Evolutionary conservation across 2,797 vertebrate species (phyloP), one percentile per base, ranked within the genome.

Genomic region (Enteromius treurensis): DNA sequence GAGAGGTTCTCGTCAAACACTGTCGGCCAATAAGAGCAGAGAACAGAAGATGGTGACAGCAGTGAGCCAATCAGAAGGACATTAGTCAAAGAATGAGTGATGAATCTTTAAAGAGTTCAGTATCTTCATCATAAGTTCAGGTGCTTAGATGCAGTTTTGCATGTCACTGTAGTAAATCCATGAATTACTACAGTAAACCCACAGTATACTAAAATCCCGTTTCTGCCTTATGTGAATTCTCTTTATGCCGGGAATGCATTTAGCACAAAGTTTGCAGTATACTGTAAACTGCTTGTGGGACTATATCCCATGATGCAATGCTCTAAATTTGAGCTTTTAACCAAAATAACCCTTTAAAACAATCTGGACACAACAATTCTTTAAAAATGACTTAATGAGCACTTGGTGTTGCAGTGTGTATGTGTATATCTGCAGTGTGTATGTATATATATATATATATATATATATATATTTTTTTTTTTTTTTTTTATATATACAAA

Each of bases 21-120:
- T 9, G 26, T 29, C 23, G 45, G 60, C 88, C 85, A 88, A 87
- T 87, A 17, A 73, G 70, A 84, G 45, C 58, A 2, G 62, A 64
- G 60, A 26, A 29, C 13, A 77, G 78, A 70, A 40, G 26, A 42
- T 42, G 49, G 34, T 40, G 82, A 85, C 8, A 1, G 3, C 10
- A 14, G 82, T 19, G 62, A 90, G 87, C 89, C 86, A 82, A 89
- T 89, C 84, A 87, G 85, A 89, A 86, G 84, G 83, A 40, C 84
- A 86, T 87, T 82, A 85, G 86, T 74, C 47, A 26, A 19, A 13
- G 51, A 75, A 42, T 32, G 32, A 79, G 64, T 17, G 40, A 55
- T 69, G 34, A 15, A 17, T 68, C 65, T 19, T 15, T 47, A 42
- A 45, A 32, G 74, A 60, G 34, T 60, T 60, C 53, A 37, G 21